phyloP scores from a whole-genome alignment of 2,888 invertebrate genomes.

The Bruchidius siliquastri region DNA sequence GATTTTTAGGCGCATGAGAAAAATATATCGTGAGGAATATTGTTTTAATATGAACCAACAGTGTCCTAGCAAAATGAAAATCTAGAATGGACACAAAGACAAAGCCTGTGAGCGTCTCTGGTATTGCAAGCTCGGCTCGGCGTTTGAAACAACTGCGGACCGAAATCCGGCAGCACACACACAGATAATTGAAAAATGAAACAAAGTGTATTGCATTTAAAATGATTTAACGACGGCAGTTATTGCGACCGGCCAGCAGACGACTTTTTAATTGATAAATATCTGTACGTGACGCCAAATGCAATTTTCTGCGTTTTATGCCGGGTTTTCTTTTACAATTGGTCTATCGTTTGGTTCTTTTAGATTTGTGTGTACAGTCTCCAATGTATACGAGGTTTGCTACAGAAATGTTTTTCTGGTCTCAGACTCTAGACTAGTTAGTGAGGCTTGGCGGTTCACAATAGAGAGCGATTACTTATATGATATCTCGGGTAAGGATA shows the following conservation, averaged over 20 bases:
- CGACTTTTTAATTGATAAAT: slow-evolving; percentile 43
- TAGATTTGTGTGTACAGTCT: no score
- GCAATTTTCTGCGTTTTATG: slow-evolving; percentile 24
- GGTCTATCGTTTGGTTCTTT: no score
- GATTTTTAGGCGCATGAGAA: background rate
- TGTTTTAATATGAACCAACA: background rate
- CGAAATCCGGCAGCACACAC: background rate
- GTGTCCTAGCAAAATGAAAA: background rate
- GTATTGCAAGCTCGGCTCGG: background rate
- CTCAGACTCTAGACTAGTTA: no score
- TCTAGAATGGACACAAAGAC: background rate
- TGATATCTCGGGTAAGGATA: no score
- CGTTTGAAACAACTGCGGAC: background rate
- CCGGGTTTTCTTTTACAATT: background rate
- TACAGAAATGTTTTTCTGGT: no score
- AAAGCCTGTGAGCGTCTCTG: background rate
- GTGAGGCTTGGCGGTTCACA: no score
- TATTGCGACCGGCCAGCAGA: slow-evolving; percentile 34
- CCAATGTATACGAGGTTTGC: no score
- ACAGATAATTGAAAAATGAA: slow-evolving; percentile 37
- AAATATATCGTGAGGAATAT: background rate
- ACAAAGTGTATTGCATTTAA: slow-evolving; percentile 40
- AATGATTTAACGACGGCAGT: slow-evolving; percentile 40
- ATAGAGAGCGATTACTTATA: no score
- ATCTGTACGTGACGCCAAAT: slow-evolving; percentile 35